Evolutionary conservation across 2,797 vertebrate genomes (phyloP).

Genomic region (Glossophaga mutica): DNA sequence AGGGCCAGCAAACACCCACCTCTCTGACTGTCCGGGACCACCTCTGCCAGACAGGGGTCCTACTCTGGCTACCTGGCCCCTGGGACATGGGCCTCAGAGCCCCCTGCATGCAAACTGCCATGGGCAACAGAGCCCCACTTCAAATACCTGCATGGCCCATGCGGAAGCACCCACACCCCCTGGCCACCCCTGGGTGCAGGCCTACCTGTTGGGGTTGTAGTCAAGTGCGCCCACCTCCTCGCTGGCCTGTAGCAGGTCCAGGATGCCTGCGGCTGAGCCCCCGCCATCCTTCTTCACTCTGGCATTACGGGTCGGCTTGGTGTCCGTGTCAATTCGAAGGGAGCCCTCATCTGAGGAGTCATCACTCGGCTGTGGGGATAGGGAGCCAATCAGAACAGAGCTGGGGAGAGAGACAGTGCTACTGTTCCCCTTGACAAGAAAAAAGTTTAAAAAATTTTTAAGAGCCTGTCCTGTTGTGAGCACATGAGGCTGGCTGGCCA

Average conservation of each 20-base stretch:
- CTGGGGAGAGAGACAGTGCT: too few species aligned
- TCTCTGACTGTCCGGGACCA: neutral
- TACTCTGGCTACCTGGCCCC: neutral
- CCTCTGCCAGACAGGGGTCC: neutral
- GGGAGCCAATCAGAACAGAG: neutral
- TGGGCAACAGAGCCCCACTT: neutral
- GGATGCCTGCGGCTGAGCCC: conserved; percentile 92
- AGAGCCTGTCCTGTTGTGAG: neutral
- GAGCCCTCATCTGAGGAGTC: conserved; percentile 97
- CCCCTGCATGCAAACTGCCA: too few species aligned
- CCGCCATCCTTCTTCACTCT: conserved; percentile 94
- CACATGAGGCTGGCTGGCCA: neutral
- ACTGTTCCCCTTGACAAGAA: neutral
- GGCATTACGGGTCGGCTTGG: conserved; percentile 88
- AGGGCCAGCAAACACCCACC: neutral
- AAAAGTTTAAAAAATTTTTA: neutral
- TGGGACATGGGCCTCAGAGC: neutral
- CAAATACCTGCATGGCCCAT: neutral
- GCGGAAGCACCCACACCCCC: neutral
- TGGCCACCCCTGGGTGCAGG: neutral
- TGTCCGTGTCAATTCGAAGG: conserved; percentile 95
- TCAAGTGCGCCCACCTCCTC: conserved; percentile 98
- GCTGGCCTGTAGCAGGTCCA: conserved; percentile 97
- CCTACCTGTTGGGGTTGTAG: conserved; percentile 96
- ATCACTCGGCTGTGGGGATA: conserved; percentile 80